Percentiles rank a stretch among this genome's conserved stretches.
Evolutionary conservation across 2,113 vertebrate species (phyloP).

Genomic region (Lepus europaeus): DNA sequence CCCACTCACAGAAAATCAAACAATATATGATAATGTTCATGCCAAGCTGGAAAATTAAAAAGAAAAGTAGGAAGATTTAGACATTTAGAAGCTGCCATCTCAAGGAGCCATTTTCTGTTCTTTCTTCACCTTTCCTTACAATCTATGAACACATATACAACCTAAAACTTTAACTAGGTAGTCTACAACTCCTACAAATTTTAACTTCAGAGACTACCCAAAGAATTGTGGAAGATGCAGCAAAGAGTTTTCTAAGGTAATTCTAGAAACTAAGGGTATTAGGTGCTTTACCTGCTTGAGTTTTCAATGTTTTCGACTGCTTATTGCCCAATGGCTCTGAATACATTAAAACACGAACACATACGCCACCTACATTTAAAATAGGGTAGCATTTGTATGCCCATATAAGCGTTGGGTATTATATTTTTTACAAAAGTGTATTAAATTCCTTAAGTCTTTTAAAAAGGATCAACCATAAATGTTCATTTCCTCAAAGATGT

Average conservation of each 20-base stretch:
- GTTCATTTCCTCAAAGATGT: conserved; percentile 63
- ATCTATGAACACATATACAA: conserved; percentile 6
- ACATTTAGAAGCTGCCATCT: conserved; percentile 38
- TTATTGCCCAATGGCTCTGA: conserved; percentile 83
- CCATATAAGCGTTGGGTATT: conserved; percentile 67
- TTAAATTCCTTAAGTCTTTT: conserved; percentile 64
- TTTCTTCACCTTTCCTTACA: conserved; percentile 41
- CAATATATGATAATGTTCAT: conserved; percentile 67
- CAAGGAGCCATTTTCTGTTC: conserved; percentile 43
- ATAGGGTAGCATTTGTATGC: conserved; percentile 83
- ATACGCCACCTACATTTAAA: conserved; percentile 83
- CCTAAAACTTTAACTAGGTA: conserved; percentile 26
- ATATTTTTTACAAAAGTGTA: conserved; percentile 53
- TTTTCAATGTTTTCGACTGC: conserved; percentile 82
- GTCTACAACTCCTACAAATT: conserved; percentile 52
- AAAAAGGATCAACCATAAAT: conserved; percentile 64
- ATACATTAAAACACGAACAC: conserved; percentile 81
- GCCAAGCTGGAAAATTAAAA: conserved; percentile 53
- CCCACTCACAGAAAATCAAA: conserved; percentile 56
- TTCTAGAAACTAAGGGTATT: conserved; percentile 76
- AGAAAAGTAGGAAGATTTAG: conserved; percentile 1
- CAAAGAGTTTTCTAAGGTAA: conserved; percentile 35
- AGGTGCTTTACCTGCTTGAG: conserved; percentile 80
- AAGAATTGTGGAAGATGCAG: conserved; percentile 49
- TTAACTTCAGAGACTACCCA: conserved; percentile 54